Base-by-base conservation (phyloP, 1,140 invertebrate species). In the Cryptotermes secundus region DNA sequence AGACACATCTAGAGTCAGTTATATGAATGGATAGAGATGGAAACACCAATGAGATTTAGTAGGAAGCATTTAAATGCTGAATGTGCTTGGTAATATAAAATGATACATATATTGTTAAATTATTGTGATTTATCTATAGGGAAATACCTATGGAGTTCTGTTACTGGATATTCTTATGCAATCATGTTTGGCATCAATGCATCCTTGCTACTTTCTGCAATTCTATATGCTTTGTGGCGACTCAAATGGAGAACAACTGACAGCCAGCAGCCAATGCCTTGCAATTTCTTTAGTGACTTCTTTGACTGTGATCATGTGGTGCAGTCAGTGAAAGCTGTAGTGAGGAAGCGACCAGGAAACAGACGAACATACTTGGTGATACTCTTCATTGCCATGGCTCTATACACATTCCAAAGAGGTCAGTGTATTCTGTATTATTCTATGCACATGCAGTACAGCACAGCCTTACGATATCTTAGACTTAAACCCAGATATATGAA, bases 341-440 rank as follows among this genome's bases (percentile, higher is more conserved):
- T 89, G 0, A 94, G 92, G 85, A 88, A 86, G 19, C 90, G 95
- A 45, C 82, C 88, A 0, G 89, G 91, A 7, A 90, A 92, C 83
- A 88, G 92, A 26, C 90, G 94, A 84, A 86, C 91, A n/a, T 93
- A 93, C 84, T 88, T 96, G 9, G 91, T 93, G 87, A 89, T 95
- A 14, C 86, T 95, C 2, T 90, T 96, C 4, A 85, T 94, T 16
- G 91, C 93, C 10, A 95, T 96, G 94, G 92, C 91, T 2, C 89
- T 95, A 22, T 96, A 96, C 87, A 94, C 94, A 79, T 96, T 96
- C 86, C 95, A 96, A 89, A 91, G 95, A 87, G 91, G 91, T 92
- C 86, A 86, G 79, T 85, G 24, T 31, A 72, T 4, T 59, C 9
- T 49, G 14, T 22, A 49, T 49, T 49, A 49, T 19, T 49, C 45